Evolutionary conservation across 2,888 invertebrate species (phyloP).

Genomic region (Margaritifera margaritifera): DNA sequence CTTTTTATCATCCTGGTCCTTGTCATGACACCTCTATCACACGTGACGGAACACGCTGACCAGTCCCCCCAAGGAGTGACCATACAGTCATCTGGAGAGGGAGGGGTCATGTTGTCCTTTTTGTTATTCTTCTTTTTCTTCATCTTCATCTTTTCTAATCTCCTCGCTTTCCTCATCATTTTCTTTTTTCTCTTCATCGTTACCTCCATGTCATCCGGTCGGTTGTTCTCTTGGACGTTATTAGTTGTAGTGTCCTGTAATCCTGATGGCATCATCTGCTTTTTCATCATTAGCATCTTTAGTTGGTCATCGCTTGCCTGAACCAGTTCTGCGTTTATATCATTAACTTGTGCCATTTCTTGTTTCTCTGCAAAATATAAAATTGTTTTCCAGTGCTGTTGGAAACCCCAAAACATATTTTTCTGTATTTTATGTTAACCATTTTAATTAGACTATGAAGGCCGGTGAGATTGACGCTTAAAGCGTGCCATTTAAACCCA

Average conservation of each 20-base stretch:
- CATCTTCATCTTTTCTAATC: slow-evolving; percentile 36
- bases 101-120: slow-evolving; percentile 17
- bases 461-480: too few species aligned
- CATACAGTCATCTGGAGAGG: slow-evolving; percentile 59
- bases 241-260: slow-evolving; percentile 9
- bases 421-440: too few species aligned
- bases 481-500: too few species aligned
- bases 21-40: slow-evolving; percentile 51
- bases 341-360: neutral
- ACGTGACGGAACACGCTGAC: slow-evolving; percentile 67
- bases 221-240: slow-evolving; percentile 13
- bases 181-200: slow-evolving; percentile 31
- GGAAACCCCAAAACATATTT: too few species aligned
- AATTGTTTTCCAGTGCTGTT: neutral
- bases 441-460: too few species aligned
- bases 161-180: slow-evolving; percentile 25
- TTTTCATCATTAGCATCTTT: slow-evolving; percentile 36
- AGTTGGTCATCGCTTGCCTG: slow-evolving; percentile 28
- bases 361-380: neutral
- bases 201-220: slow-evolving; percentile 11
- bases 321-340: slow-evolving; percentile 27
- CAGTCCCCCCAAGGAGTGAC: slow-evolving; percentile 66
- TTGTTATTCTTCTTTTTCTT: slow-evolving; percentile 18
- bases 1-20: slow-evolving; percentile 62
- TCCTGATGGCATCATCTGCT: slow-evolving; percentile 24